These are phyloP conservation scores for Lepus townsendii DNA, from an alignment of 2,797 vertebrate species.

Conservation along the genomic window DNA sequence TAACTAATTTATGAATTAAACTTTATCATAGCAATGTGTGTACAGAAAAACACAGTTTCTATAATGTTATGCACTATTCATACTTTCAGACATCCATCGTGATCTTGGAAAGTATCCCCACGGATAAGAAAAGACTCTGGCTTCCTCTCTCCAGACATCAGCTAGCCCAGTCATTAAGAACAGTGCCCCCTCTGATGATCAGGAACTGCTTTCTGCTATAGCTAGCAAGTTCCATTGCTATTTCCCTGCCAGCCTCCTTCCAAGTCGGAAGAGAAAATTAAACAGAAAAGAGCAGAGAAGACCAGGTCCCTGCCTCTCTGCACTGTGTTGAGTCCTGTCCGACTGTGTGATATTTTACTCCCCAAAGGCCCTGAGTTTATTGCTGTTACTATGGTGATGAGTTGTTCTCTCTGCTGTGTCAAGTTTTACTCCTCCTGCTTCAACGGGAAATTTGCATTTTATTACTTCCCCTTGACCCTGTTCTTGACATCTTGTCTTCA, in stretches of 20 bases:
- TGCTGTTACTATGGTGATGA: slow-evolving; percentile 65
- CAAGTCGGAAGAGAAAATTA: background rate
- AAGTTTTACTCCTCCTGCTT: slow-evolving; percentile 38
- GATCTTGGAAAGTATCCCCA: background rate
- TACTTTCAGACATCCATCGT: background rate
- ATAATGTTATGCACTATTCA: too few relatives aligned
- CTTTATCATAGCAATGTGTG: background rate
- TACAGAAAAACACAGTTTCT: background rate
- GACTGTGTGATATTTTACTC: slow-evolving; percentile 5
- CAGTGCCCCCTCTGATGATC: background rate
- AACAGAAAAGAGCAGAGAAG: background rate
- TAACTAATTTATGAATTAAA: background rate
- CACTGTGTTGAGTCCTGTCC: background rate
- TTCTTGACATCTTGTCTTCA: background rate
- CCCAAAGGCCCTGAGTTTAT: background rate
- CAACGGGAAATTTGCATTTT: background rate
- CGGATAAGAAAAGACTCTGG: background rate
- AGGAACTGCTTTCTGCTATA: background rate
- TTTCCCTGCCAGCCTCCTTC: background rate
- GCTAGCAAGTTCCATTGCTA: background rate
- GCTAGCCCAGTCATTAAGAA: background rate
- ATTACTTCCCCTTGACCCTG: background rate
- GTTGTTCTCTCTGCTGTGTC: background rate
- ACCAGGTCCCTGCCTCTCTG: background rate
- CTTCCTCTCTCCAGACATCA: background rate